Percentiles rank a stretch among this genome's conserved stretches.
These are phyloP conservation scores for Glyphotaelius pellucidus DNA, from an alignment of 2,888 invertebrate genomes.

Conservation along the genomic window DNA sequence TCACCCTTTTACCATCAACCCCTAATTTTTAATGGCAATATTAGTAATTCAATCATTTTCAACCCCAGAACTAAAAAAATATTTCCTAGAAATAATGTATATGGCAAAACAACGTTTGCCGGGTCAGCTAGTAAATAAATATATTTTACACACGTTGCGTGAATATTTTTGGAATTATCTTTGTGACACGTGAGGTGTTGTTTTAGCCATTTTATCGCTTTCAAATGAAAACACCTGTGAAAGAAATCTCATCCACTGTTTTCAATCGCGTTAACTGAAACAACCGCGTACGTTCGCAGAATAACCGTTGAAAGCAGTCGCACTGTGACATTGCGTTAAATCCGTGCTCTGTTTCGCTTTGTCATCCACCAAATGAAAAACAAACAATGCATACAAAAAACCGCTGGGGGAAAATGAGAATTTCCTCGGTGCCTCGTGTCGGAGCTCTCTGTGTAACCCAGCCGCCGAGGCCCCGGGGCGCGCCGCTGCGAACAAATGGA, in stretches of 20 bases:
- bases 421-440: background rate
- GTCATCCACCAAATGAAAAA: constrained; percentile 50
- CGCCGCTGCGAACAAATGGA: background rate
- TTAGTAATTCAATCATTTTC: no score
- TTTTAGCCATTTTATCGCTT: background rate
- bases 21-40: no score
- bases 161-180: background rate
- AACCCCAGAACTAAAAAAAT: no score
- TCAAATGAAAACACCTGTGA: background rate
- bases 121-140: background rate
- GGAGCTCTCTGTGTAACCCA: background rate
- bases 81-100: no score
- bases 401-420: background rate
- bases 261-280: background rate
- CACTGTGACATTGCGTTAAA: constrained; percentile 38
- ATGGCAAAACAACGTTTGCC: background rate
- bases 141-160: background rate
- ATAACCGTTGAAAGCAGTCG: background rate
- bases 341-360: constrained; percentile 30
- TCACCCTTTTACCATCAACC: no score
- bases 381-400: constrained; percentile 49
- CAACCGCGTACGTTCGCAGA: constrained; percentile 9
- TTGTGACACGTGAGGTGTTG: background rate
- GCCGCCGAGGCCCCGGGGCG: background rate
- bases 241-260: background rate